Percentiles rank a stretch among this genome's conserved stretches.
These are phyloP conservation scores for Linnaemya tessellans DNA, from an alignment of 2,888 invertebrate genomes.

Conservation along the genomic window DNA sequence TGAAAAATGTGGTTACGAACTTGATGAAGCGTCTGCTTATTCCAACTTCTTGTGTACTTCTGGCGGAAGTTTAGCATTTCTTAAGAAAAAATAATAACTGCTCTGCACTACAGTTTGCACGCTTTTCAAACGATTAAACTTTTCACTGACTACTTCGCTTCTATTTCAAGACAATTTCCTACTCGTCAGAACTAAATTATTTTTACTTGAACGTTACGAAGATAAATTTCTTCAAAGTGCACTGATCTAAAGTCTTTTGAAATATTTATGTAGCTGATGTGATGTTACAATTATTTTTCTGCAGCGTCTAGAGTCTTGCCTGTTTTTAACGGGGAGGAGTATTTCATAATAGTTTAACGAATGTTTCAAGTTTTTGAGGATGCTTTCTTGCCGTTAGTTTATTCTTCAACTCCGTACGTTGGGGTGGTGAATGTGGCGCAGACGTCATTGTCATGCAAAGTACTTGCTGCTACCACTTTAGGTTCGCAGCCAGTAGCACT, in stretches of 20 bases:
- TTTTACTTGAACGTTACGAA: not conserved
- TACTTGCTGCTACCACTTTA: conserved; percentile 42
- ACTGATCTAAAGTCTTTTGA: no score
- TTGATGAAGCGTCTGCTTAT: not conserved
- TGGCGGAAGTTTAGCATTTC: not conserved
- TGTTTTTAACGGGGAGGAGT: not conserved
- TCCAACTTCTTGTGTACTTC: not conserved
- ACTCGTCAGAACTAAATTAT: not conserved
- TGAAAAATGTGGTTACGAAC: no score
- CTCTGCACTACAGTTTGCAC: not conserved
- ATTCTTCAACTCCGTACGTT: not conserved
- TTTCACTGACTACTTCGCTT: conserved; percentile 22
- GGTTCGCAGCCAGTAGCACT: conserved; percentile 23
- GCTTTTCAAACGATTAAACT: conserved; percentile 5
- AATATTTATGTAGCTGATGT: not conserved
- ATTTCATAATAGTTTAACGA: conserved; percentile 32
- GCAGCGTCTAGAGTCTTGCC: not conserved
- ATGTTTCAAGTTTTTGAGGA: conserved; percentile 21
- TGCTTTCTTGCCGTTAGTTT: conserved; percentile 6
- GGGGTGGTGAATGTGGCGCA: not conserved
- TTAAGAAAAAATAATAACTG: not conserved
- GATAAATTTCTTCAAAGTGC: no score
- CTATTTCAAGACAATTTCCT: conserved; percentile 19
- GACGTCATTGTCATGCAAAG: conserved; percentile 53
- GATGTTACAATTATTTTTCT: conserved; percentile 1